Evolutionary conservation across 2,113 vertebrate species (phyloP).

Genomic region (Thinocorus orbignyianus): DNA sequence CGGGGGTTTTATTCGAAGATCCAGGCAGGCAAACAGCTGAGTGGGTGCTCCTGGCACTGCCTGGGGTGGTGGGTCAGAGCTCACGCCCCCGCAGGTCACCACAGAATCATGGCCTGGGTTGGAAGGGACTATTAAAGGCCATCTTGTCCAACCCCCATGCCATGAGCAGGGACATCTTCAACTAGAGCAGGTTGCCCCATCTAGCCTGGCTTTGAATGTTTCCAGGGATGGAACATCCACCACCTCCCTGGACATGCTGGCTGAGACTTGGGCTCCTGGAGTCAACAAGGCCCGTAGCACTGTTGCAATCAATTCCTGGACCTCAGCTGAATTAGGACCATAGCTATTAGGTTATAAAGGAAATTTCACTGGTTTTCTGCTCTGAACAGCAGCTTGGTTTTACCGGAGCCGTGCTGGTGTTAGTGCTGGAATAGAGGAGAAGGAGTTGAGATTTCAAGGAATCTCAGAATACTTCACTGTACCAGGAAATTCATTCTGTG

Average conservation of each 20-base stretch:
- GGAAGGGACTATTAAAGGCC: not conserved
- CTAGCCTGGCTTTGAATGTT: not conserved
- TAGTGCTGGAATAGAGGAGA: not conserved
- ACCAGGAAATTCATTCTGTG: not conserved
- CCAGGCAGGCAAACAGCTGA: not conserved
- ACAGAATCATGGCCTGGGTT: not conserved
- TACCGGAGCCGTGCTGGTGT: not conserved
- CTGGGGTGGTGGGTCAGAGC: not conserved
- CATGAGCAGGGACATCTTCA: not conserved
- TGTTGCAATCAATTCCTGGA: not conserved
- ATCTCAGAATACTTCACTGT: not conserved
- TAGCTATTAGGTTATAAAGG: not conserved
- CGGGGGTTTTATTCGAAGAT: not conserved
- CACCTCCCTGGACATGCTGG: not conserved
- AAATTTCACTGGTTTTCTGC: not conserved
- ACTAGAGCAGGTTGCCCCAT: not conserved
- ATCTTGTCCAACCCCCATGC: not conserved
- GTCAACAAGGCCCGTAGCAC: not conserved
- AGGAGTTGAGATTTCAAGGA: not conserved
- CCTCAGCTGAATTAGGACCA: not conserved
- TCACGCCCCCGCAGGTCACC: not conserved
- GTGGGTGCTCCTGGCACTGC: not conserved
- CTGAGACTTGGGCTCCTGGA: not conserved
- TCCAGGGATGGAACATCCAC: not conserved
- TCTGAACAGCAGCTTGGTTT: not conserved